These are phyloP conservation scores for Remorina albescens DNA, from an alignment of 2,797 vertebrate genomes.

Conservation along the genomic window DNA sequence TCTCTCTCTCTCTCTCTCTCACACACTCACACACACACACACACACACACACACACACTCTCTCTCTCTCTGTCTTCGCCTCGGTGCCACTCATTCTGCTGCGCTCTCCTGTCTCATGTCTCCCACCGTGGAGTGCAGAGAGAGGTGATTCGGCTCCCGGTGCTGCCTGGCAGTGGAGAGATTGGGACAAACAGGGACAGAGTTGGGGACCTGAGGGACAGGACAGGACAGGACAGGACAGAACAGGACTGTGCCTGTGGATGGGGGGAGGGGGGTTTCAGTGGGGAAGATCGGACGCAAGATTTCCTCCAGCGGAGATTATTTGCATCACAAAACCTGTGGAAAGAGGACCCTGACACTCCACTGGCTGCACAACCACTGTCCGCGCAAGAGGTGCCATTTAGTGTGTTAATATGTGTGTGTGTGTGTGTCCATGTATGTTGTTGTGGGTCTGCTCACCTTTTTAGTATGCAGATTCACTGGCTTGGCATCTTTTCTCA, in stretches of 20 bases:
- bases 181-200: slow-evolving; percentile 47
- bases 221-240: slow-evolving; percentile 41
- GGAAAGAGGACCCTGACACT: slow-evolving; percentile 65
- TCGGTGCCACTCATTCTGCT: slow-evolving; percentile 47
- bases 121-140: slow-evolving; percentile 54
- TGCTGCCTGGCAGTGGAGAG: slow-evolving; percentile 38
- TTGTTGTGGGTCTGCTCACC: slow-evolving; percentile 58
- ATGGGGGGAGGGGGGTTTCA: slow-evolving; percentile 12
- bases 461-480: slow-evolving; percentile 72
- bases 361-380: slow-evolving; percentile 58
- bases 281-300: slow-evolving; percentile 37
- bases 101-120: slow-evolving; percentile 62
- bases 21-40: slow-evolving; percentile 18
- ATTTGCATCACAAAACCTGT: slow-evolving; percentile 73
- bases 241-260: slow-evolving; percentile 18
- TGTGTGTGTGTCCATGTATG: slow-evolving; percentile 20
- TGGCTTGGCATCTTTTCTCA: slow-evolving; percentile 59
- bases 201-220: slow-evolving; percentile 59
- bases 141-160: slow-evolving; percentile 43
- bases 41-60: slow-evolving; percentile 23
- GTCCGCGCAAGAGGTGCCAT: slow-evolving; percentile 73
- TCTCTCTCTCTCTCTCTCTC: slow-evolving; percentile 42
- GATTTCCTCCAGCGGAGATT: slow-evolving; percentile 63
- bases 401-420: slow-evolving; percentile 44
- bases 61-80: slow-evolving; percentile 34